These are phyloP conservation scores for Cataglyphis livida DNA, from an alignment of 2,888 invertebrate species.

Conservation along the genomic window DNA sequence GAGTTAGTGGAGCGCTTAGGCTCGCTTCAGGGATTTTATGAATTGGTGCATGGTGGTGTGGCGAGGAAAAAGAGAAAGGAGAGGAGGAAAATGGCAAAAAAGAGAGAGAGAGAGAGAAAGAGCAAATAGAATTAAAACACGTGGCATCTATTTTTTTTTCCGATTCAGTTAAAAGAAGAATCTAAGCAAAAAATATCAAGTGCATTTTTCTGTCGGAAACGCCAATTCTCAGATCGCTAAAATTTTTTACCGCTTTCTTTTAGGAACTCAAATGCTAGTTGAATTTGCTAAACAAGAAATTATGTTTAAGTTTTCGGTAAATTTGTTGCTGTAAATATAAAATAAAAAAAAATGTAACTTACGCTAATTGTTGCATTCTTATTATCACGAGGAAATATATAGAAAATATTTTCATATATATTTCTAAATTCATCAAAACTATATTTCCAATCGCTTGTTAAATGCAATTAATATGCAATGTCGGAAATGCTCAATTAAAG, in stretches of 20 bases:
- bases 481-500: background rate
- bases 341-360: background rate
- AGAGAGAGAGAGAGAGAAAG: constrained; percentile 5
- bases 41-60: constrained; percentile 80
- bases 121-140: constrained; percentile 36
- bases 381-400: background rate
- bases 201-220: background rate
- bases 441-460: background rate
- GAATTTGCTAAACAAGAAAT: background rate
- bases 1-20: constrained; percentile 85
- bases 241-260: constrained; percentile 10
- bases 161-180: background rate
- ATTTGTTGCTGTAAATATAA: background rate
- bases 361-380: background rate
- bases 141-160: constrained; percentile 15
- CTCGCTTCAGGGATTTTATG: constrained; percentile 80
- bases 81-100: constrained; percentile 46
- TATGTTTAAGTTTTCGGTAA: background rate
- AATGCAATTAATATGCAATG: background rate
- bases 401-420: background rate
- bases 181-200: background rate
- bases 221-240: background rate
- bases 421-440: background rate
- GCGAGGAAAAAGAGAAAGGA: constrained; percentile 48
- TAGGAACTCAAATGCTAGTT: background rate